Evolutionary conservation across 2,797 vertebrate species (phyloP).

Genomic region (Enteromius paludinosus): DNA sequence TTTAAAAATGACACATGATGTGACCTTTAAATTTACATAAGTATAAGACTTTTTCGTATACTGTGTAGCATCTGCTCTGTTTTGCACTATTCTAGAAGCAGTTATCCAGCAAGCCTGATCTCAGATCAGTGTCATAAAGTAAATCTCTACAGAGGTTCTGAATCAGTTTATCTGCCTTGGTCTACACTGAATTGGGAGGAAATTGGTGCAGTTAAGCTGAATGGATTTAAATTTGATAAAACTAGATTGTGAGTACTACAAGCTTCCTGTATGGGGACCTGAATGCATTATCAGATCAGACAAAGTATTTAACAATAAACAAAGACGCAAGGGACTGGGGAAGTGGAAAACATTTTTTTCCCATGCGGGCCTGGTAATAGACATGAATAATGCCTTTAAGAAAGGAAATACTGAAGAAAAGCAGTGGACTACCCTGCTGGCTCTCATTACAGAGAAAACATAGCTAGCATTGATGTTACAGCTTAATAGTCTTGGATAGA

Average conservation of each 20-base stretch:
- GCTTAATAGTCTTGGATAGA: background rate
- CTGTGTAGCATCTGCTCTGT: background rate
- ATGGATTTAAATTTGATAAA: slow-evolving; percentile 1
- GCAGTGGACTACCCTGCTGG: background rate
- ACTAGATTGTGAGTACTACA: background rate
- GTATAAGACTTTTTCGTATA: background rate
- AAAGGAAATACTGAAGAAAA: slow-evolving; percentile 7
- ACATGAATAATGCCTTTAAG: background rate
- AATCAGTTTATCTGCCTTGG: background rate
- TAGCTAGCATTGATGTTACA: slow-evolving; percentile 14
- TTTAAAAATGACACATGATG: background rate
- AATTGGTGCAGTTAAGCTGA: background rate
- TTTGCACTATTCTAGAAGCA: background rate
- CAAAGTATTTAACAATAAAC: background rate
- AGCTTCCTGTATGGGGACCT: background rate
- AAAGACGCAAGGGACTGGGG: background rate
- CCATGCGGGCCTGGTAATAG: background rate
- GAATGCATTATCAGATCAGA: background rate
- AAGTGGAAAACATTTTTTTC: background rate
- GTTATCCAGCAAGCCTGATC: background rate
- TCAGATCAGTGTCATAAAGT: background rate
- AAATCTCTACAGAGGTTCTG: background rate
- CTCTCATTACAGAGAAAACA: slow-evolving; percentile 19
- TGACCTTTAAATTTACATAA: slow-evolving; percentile 1
- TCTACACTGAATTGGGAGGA: background rate